These are phyloP conservation scores for Oncorhynchus kisutch DNA, from an alignment of 2,113 vertebrate genomes.

Conservation along the genomic window DNA sequence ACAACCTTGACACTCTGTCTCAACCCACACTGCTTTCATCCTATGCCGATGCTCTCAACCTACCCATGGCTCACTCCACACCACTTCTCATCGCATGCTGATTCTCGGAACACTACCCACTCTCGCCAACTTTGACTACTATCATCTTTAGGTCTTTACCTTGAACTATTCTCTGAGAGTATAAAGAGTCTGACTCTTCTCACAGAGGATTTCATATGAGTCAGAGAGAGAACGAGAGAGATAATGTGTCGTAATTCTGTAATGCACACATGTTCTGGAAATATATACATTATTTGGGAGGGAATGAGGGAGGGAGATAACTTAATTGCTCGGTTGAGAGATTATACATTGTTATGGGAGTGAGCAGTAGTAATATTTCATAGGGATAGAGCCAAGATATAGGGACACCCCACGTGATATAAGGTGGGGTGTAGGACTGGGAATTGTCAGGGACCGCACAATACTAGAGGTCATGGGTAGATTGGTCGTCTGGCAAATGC, in stretches of 20 bases:
- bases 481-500: too few relatives aligned
- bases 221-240: slow-evolving; percentile 12
- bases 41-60: slow-evolving; percentile 18
- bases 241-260: slow-evolving; percentile 41
- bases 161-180: slow-evolving; percentile 16
- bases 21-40: slow-evolving; percentile 39
- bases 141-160: slow-evolving; percentile 18
- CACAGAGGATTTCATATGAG: background rate
- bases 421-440: slow-evolving; percentile 7
- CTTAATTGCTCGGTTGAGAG: slow-evolving; percentile 43
- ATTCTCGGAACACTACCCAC: slow-evolving; percentile 1
- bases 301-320: slow-evolving; percentile 9
- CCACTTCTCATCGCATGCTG: slow-evolving; percentile 26
- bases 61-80: background rate
- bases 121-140: background rate
- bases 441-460: too few relatives aligned
- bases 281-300: slow-evolving; percentile 44
- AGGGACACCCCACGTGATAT: too few relatives aligned
- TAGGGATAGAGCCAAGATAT: slow-evolving; percentile 6
- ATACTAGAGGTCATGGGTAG: too few relatives aligned
- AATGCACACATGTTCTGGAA: slow-evolving; percentile 29
- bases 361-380: slow-evolving; percentile 16
- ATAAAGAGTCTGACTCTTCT: slow-evolving; percentile 4
- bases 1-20: slow-evolving; percentile 37
- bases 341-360: slow-evolving; percentile 28